Evolutionary conservation across 2,113 vertebrate genomes (phyloP).

Genomic region (Notothenia rossii): DNA sequence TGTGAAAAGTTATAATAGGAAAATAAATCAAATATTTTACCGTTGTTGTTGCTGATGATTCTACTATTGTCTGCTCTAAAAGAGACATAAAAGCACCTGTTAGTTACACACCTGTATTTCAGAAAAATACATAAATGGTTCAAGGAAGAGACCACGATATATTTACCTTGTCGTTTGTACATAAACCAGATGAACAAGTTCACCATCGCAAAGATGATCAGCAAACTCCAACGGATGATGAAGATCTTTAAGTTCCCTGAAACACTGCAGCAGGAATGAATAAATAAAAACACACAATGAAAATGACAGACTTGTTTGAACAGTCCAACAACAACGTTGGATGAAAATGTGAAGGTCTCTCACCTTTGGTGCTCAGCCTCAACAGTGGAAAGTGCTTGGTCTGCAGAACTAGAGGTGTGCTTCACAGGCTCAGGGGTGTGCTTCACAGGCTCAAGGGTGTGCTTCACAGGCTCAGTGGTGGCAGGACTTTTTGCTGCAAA

Average conservation of each 20-base stretch:
- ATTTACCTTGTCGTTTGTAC: conserved; percentile 29
- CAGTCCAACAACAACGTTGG: neutral
- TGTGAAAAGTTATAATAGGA: neutral
- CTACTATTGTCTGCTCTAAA: conserved; percentile 5
- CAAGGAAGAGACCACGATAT: neutral
- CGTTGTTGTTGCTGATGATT: neutral
- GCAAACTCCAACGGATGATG: conserved; percentile 17
- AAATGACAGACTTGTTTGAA: neutral
- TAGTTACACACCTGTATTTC: too few relatives aligned
- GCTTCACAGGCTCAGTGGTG: too few relatives aligned
- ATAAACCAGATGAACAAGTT: conserved; percentile 9
- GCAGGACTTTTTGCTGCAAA: too few relatives aligned
- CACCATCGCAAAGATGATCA: conserved; percentile 16
- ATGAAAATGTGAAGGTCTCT: neutral
- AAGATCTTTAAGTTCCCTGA: accelerated
- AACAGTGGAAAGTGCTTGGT: neutral
- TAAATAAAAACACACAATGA: neutral
- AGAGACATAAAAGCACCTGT: neutral
- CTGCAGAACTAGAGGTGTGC: neutral
- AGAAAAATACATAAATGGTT: too few relatives aligned
- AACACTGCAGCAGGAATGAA: neutral
- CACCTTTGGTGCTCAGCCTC: neutral
- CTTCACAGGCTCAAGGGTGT: too few relatives aligned
- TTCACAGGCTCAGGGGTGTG: neutral
- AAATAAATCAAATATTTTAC: conserved; percentile 1